Conservation (phyloP, 2,888 invertebrate genomes). For the Gastracanthus pulcherrimus region DNA sequence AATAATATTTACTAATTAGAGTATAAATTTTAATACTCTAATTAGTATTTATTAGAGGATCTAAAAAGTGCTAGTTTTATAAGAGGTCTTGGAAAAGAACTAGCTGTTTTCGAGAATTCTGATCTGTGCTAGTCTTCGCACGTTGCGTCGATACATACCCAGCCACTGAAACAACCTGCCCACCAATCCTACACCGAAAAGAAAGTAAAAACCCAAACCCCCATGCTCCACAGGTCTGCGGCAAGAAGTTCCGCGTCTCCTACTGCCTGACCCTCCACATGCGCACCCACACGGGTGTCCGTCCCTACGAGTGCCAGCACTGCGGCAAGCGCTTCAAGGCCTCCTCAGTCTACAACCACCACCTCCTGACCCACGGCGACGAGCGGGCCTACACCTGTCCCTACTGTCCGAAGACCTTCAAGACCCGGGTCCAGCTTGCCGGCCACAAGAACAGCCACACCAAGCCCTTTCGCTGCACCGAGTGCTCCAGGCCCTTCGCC, state of each 20-base stretch:
- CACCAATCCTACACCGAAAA: no score
- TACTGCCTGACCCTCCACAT: conserved; percentile 89
- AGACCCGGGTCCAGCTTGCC: conserved; percentile 88
- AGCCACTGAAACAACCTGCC: no score
- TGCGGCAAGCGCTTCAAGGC: conserved; percentile 88
- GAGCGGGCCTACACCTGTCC: conserved; percentile 88
- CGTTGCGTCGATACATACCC: no score
- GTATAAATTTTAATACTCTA: no score
- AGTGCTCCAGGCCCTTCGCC: conserved; percentile 87
- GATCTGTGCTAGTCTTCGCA: no score
- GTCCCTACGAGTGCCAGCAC: conserved; percentile 87
- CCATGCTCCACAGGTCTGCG: conserved; percentile 80
- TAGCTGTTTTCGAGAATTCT: no score
- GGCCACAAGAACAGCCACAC: conserved; percentile 90
- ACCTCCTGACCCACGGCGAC: conserved; percentile 86
- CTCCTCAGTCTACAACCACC: conserved; percentile 89
- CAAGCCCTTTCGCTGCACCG: conserved; percentile 88
- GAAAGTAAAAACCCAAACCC: background rate
- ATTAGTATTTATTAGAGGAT: no score
- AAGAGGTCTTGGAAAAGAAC: no score
- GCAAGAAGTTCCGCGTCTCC: conserved; percentile 88
- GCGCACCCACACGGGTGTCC: conserved; percentile 87
- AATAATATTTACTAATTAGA: no score
- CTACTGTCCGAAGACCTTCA: conserved; percentile 88
- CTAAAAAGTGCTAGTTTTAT: no score